phyloP scores from a whole-genome alignment of 2,113 vertebrate species.

The Gymnarchus niloticus region DNA sequence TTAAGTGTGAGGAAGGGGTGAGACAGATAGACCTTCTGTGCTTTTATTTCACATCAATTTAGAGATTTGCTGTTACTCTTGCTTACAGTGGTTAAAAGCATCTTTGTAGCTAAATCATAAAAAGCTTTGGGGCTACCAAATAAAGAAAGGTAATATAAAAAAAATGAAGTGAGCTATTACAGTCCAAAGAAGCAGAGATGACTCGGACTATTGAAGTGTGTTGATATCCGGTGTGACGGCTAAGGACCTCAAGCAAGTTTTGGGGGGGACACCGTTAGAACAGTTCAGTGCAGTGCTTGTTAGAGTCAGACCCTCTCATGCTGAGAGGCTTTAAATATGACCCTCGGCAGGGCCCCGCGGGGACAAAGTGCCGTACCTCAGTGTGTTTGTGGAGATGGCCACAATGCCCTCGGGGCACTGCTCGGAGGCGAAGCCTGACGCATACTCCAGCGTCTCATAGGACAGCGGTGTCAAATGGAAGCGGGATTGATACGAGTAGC shows the following conservation, averaged over 20 bases:
- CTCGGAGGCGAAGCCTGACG: slow-evolving; percentile 94
- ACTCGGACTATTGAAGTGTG: not conserved
- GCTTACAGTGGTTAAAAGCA: not conserved
- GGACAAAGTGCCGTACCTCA: slow-evolving; percentile 66
- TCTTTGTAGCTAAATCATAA: too few species aligned
- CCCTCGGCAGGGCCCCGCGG: not conserved
- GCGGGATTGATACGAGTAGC: slow-evolving; percentile 95
- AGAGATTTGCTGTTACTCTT: not conserved
- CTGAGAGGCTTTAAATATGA: not conserved
- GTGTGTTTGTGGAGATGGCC: slow-evolving; percentile 95
- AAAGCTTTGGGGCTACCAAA: too few species aligned
- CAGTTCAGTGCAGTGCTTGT: too few species aligned
- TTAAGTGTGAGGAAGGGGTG: not conserved
- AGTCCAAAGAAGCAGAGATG: too few species aligned
- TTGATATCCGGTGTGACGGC: not conserved
- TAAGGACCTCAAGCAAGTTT: not conserved
- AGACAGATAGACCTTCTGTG: not conserved
- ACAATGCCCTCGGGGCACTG: slow-evolving; percentile 98
- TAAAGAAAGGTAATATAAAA: too few species aligned
- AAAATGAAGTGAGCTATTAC: too few species aligned
- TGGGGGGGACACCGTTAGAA: too few species aligned
- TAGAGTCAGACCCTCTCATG: not conserved
- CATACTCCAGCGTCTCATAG: slow-evolving; percentile 92
- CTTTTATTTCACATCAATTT: not conserved
- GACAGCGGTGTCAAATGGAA: slow-evolving; percentile 94